phyloP scores from a whole-genome alignment of 2,797 vertebrate species.

The Galagoides demidoff region DNA sequence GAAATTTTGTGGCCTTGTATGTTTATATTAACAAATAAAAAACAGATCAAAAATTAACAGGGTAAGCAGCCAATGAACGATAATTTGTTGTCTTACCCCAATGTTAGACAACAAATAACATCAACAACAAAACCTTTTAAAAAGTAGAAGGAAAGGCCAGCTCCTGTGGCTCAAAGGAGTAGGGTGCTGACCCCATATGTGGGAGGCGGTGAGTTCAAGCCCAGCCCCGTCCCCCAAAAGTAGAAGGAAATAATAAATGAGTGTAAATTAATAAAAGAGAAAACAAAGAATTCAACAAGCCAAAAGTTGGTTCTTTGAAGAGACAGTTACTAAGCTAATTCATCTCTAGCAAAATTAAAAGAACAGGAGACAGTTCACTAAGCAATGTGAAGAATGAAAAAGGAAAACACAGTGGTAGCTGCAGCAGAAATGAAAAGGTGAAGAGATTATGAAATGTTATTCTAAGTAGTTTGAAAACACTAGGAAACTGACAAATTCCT shows the following conservation, averaged over 20 bases:
- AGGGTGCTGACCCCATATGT: too few relatives aligned
- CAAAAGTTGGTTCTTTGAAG: not conserved
- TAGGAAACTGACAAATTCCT: not conserved
- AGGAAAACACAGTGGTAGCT: not conserved
- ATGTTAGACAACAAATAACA: not conserved
- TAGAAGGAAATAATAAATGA: not conserved
- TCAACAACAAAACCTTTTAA: not conserved
- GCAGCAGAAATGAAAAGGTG: not conserved
- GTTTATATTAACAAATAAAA: not conserved
- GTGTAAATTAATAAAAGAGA: not conserved
- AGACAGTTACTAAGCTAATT: not conserved
- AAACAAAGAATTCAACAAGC: not conserved
- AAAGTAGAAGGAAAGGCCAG: not conserved
- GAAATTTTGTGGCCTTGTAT: not conserved
- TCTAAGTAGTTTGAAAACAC: not conserved
- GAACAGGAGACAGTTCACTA: not conserved
- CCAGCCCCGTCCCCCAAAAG: not conserved
- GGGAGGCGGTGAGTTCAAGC: too few relatives aligned
- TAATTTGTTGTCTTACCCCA: too few relatives aligned
- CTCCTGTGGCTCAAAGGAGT: too few relatives aligned
- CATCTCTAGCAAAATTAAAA: not conserved
- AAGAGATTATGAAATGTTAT: not conserved
- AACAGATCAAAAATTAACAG: not conserved
- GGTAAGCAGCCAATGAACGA: not conserved
- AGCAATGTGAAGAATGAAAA: not conserved